A percentile compares a stretch with the other conserved stretches of the same genome.
Evolutionary conservation across 35 echinoderm and acorn worm species (phyloP).

Genomic region (Diadema setosum): DNA sequence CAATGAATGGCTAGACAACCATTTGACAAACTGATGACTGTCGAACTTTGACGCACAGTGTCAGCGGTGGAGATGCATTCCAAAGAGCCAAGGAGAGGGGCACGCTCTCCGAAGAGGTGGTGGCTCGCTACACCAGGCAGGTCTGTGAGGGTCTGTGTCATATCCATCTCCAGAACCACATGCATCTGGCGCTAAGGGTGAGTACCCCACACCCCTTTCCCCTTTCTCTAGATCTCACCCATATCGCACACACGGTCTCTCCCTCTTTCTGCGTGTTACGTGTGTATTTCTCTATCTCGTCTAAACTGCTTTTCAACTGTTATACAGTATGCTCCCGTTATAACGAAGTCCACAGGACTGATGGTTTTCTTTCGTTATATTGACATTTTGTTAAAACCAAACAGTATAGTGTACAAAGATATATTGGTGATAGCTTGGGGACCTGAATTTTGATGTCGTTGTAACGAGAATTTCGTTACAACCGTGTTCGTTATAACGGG

Average conservation of each 20-base stretch:
- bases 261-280: not conserved
- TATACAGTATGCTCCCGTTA: no score
- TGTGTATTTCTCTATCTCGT: not conserved
- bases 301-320: no score
- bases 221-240: not conserved
- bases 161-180: conserved; percentile 90
- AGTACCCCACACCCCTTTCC: not conserved
- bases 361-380: no score
- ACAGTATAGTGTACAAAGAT: no score
- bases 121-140: conserved; percentile 80
- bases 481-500: no score
- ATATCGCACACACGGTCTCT: not conserved
- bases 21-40: no score
- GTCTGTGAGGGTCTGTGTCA: conserved; percentile 86
- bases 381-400: no score
- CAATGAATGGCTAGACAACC: no score
- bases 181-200: conserved; percentile 98
- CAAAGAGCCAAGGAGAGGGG: conserved; percentile 64
- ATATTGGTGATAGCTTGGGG: no score
- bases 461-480: no score
- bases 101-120: conserved; percentile 74
- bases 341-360: no score
- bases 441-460: no score
- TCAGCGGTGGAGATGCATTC: conserved; percentile 96
- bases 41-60: conserved; percentile 37